A percentile compares a stretch with the other conserved stretches of the same genome.
These are phyloP conservation scores for Embidobia sp. DNA, from an alignment of 2,888 invertebrate species.

Conservation along the genomic window DNA sequence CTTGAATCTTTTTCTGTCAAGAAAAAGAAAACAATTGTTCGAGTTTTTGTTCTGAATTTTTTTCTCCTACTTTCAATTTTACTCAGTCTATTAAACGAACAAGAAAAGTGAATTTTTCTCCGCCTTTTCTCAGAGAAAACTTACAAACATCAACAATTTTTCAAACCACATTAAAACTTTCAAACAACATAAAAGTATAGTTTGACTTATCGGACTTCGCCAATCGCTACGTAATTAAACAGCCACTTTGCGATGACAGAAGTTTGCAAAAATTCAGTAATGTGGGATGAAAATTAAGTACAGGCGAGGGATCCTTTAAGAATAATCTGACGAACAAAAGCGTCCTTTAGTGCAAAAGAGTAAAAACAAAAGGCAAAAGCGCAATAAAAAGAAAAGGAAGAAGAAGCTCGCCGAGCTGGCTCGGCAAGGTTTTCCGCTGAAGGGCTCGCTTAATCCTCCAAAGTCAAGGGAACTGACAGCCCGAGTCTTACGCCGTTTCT, in stretches of 20 bases:
- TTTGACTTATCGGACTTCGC: conserved; percentile 23
- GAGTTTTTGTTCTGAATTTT: no score
- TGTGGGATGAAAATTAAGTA: neutral
- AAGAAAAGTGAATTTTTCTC: no score
- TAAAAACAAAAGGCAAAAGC: conserved; percentile 24
- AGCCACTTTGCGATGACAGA: conserved; percentile 20
- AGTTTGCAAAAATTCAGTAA: conserved; percentile 25
- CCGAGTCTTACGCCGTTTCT: conserved; percentile 22
- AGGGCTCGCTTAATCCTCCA: conserved; percentile 45
- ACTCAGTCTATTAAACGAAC: no score
- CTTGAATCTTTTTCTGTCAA: no score
- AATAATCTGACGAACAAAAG: conserved; percentile 37
- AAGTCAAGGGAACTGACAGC: conserved; percentile 43
- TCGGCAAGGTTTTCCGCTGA: conserved; percentile 27
- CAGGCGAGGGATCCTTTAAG: conserved; percentile 9
- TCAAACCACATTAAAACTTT: no score
- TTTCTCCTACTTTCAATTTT: no score
- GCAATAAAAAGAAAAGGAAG: conserved; percentile 1
- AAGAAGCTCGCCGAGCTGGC: conserved; percentile 27
- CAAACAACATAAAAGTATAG: neutral
- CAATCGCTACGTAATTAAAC: conserved; percentile 28
- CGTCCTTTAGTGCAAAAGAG: conserved; percentile 28
- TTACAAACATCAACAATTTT: no score
- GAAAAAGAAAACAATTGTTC: no score
- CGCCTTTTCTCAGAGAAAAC: no score